Evolutionary conservation across 2,113 vertebrate species (phyloP).

Genomic region (Brevimyrus niger): DNA sequence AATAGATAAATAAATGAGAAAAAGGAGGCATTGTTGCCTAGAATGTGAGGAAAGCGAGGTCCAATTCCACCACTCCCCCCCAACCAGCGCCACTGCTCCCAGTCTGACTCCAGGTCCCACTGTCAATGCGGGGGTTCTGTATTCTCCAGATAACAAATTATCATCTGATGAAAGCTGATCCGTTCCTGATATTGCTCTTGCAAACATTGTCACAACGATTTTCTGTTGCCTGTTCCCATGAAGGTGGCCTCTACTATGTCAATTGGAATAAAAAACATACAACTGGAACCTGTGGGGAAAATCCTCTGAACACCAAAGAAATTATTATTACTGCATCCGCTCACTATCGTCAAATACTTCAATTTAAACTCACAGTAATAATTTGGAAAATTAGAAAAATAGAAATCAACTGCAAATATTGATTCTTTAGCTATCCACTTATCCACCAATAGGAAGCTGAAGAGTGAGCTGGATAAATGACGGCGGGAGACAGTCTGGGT

Average conservation of each 20-base stretch:
- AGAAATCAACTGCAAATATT: background rate
- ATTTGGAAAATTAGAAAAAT: background rate
- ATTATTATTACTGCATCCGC: background rate
- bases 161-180: conserved; percentile 19
- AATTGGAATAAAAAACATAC: background rate
- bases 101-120: background rate
- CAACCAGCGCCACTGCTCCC: background rate
- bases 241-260: background rate
- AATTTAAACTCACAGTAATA: background rate
- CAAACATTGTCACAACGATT: conserved; percentile 6
- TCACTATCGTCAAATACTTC: too few species aligned
- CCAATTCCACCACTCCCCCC: background rate
- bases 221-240: background rate
- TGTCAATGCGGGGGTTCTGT: background rate
- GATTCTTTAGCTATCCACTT: background rate
- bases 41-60: background rate
- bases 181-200: background rate
- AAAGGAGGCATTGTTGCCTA: background rate
- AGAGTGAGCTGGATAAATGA: background rate
- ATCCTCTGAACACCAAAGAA: background rate
- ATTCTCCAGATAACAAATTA: conserved; percentile 9
- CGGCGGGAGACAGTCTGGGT: background rate
- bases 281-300: background rate
- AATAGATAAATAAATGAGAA: conserved; percentile 3
- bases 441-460: background rate